Base-by-base conservation (phyloP, 2,888 invertebrate genomes). In the Caenorhabditis sp. region DNA sequence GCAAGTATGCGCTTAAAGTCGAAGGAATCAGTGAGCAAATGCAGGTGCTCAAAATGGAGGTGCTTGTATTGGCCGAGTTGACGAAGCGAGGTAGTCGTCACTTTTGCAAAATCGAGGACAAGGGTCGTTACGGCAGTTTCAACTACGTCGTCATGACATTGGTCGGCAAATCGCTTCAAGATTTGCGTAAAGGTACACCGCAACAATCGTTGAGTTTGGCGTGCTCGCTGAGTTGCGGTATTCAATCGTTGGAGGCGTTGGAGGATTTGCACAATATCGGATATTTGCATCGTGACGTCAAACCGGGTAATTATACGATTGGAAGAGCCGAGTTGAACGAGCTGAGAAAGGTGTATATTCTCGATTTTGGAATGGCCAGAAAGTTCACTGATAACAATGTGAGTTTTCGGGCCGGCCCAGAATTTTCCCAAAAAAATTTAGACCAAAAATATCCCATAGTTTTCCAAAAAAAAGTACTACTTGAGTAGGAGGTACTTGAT, bases 61-160 rank as follows among this genome's bases (percentile, higher is more conserved):
- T 86, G 27, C 78, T 77, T 58, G 84, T 86, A 54, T 69, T 86
- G 54, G 67, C 74, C 58, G 84, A 84, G 68, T 73, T 86, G 65
- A 77, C 77, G 24, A 84, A 84, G 60, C 70, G 78, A n/a, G 83
- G 82, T 21, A 73, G 72, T 61, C 78, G 84, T 17, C 86, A 86
- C 68, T 86, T 86, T 66, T 86, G 85, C 65, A 82, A 83, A 66
- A 86, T 86, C 37, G 81, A 83, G 66, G 86, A 84, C 77, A 84
- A 82, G 63, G 86, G 86, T 8, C 81, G 84, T 26, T 83, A 73
- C 53, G 80, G 80, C 19, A 69, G 61, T 65, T 86, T 86, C 80
- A 84, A 86, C 75, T 85, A 82, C 54, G 85, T 83, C 54, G 83
- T 86, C 23, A 85, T 86, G 84, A 83, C 83, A 14, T 73, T 86